phyloP scores from a whole-genome alignment of 2,113 vertebrate genomes.

The Atractosteus spatula region DNA sequence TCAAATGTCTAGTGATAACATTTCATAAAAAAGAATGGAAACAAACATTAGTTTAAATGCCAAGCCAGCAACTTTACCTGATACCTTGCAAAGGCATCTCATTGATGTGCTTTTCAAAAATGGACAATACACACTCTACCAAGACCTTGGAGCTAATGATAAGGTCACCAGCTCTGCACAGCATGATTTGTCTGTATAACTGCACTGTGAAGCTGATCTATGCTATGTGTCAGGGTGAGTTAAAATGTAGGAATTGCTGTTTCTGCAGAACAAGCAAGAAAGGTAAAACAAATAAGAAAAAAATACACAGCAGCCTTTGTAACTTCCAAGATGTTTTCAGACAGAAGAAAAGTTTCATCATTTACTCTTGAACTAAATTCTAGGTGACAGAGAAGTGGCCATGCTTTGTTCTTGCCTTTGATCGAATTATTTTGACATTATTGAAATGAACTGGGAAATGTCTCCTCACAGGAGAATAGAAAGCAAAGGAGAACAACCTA shows the following conservation, averaged over 20 bases:
- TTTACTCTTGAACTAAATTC: conserved; percentile 52
- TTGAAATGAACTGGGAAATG: conserved; percentile 56
- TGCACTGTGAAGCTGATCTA: conserved; percentile 1
- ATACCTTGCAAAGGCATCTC: background rate
- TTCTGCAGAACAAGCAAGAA: conserved; percentile 3
- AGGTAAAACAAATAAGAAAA: background rate
- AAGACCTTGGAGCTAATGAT: conserved; percentile 18
- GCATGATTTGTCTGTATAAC: background rate
- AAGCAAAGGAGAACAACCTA: conserved; percentile 39
- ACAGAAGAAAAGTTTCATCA: conserved; percentile 34
- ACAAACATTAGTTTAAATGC: conserved; percentile 3
- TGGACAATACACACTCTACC: conserved; percentile 11
- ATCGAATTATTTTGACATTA: conserved; percentile 61
- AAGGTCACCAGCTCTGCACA: conserved; percentile 4
- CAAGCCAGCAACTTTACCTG: background rate
- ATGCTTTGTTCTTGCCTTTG: conserved; percentile 43
- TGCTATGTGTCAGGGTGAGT: conserved; percentile 15
- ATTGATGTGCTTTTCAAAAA: conserved; percentile 17
- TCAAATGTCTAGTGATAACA: background rate
- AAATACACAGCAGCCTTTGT: background rate
- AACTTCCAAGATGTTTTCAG: background rate
- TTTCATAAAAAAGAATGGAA: background rate
- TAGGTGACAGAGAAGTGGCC: conserved; percentile 27
- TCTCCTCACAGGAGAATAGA: conserved; percentile 39
- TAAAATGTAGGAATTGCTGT: conserved; percentile 12